Percentiles rank a stretch among this genome's conserved stretches.
Conservation (phyloP, 1,140 invertebrate genomes). For the Cherax quadricarinatus region DNA sequence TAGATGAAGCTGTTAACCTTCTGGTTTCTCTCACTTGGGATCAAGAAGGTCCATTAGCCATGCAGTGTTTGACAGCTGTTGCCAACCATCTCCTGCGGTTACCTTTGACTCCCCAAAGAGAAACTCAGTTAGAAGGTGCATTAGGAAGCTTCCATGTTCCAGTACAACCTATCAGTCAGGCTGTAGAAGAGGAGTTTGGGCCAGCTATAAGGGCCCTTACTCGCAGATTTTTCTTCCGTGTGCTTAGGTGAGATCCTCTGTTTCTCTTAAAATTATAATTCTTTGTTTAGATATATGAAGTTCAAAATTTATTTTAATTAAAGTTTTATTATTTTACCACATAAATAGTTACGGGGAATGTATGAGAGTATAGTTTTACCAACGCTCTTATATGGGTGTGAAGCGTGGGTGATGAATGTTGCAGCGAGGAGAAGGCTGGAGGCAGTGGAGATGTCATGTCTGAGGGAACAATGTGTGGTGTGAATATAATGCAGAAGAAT, state of each 20-base stretch:
- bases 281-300: neutral
- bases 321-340: neutral
- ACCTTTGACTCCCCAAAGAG: slow-evolving; percentile 82
- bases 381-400: no score
- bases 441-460: no score
- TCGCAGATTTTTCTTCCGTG: slow-evolving; percentile 86
- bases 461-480: no score
- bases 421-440: no score
- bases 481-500: no score
- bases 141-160: slow-evolving; percentile 70
- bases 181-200: slow-evolving; percentile 80
- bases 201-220: slow-evolving; percentile 86
- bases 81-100: slow-evolving; percentile 84
- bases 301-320: neutral
- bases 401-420: no score
- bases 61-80: slow-evolving; percentile 84
- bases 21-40: slow-evolving; percentile 85
- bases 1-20: slow-evolving; percentile 84
- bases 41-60: slow-evolving; percentile 82
- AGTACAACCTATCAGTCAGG: slow-evolving; percentile 66
- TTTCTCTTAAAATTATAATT: neutral
- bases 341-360: no score
- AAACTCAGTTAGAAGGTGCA: slow-evolving; percentile 75
- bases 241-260: slow-evolving; percentile 80
- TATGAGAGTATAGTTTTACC: no score